These are phyloP conservation scores for Oikopleura albicans DNA, from an alignment of 23 tunicate species.

Conservation along the genomic window DNA sequence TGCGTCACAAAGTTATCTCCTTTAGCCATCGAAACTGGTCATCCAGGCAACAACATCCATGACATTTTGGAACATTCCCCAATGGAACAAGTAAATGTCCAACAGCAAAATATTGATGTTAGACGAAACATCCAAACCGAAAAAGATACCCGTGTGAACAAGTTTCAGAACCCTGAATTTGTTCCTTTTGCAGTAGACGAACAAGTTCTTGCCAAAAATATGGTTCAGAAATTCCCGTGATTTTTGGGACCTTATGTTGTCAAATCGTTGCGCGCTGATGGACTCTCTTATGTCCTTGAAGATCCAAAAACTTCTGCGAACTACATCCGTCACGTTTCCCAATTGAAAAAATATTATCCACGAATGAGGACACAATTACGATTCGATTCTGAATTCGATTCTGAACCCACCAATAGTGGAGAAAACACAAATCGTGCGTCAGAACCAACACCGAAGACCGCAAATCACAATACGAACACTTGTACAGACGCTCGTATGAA, in stretches of 20 bases:
- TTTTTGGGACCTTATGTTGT: background rate
- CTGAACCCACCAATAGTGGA: too few species aligned
- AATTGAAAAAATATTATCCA: too few species aligned
- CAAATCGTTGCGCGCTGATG: background rate
- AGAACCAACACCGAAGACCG: too few species aligned
- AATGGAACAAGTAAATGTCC: background rate
- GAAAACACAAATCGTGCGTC: too few species aligned
- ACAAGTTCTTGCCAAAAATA: background rate
- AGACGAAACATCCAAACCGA: background rate
- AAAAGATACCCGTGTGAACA: background rate
- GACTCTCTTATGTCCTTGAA: background rate
- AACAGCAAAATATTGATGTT: background rate
- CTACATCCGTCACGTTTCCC: background rate
- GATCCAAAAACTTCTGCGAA: background rate
- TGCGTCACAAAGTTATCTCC: background rate
- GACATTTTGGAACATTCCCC: background rate
- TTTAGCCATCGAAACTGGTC: background rate
- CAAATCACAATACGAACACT: too few species aligned
- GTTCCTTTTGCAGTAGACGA: background rate
- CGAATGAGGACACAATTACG: too few species aligned
- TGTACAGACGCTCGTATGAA: too few species aligned
- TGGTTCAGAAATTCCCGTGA: background rate
- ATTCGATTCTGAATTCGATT: too few species aligned
- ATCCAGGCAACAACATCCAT: background rate
- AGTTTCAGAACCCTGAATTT: background rate